Base-by-base conservation (phyloP, 2,797 vertebrate genomes). In the Bucorvus abyssinicus region DNA sequence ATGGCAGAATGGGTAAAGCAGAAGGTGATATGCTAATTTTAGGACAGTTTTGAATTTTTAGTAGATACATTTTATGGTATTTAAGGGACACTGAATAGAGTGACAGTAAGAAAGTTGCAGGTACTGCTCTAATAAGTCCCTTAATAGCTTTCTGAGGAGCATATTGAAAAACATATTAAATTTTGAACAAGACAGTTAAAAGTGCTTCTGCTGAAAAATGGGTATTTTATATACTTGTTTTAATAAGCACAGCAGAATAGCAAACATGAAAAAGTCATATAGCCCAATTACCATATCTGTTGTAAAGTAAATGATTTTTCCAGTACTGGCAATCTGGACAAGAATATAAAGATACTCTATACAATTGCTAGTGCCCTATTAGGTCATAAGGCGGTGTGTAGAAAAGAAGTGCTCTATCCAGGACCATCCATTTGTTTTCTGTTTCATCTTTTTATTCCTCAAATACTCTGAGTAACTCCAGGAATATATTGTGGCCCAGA, bases 41-140 rank as follows among this genome's bases (percentile, higher is more conserved):
- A 94, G 60, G 45, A 74, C 8, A 49, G 40, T 71, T 86, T 36
- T 61, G 69, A 88, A 81, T 85, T 94, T 96, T 93, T 86, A 92
- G 60, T 53, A 83, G 65, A 34, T 67, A 38, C 15, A 93, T 92
- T 94, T 88, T 47, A 42, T 55, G 68, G 69, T 52, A 56, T 86
- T 96, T 92, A 93, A 93, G 60, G 49, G 22, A 79, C 71, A 64
- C 9, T 78, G 55, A 77, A 73, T 59, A 65, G 44, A 91, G 94
- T 65, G 61, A 84, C 56, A 88, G 49, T 38, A 83, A 78, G 53
- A 78, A 94, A 69, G 56, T 87, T 65, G 21, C 83, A 92, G 59
- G 38, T 90, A 90, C 78, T 95, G 40, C 69, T 87, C 42, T 93
- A 76, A 80, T 76, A 90, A 93, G 17, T 88, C 55, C 50, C 42